Percentiles rank a stretch among this genome's conserved stretches.
Evolutionary conservation across 1,140 invertebrate genomes (phyloP).

Genomic region (Sitodiplosis mosellana): DNA sequence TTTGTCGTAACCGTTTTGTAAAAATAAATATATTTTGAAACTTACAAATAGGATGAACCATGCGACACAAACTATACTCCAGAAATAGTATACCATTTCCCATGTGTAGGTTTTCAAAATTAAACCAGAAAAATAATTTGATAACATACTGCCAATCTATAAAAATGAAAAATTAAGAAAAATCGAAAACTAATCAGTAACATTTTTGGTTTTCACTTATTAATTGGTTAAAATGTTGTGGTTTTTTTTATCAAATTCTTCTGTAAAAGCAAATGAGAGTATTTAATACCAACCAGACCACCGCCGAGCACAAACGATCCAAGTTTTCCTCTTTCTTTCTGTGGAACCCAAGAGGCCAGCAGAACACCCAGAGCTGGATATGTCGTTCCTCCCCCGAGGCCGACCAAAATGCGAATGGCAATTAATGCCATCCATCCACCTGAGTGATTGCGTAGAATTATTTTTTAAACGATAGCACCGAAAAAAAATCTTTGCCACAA

Average conservation of each 20-base stretch:
- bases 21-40: conserved; percentile 6
- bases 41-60: conserved; percentile 56
- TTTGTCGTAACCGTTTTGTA: too few relatives aligned
- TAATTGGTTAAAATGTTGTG: too few relatives aligned
- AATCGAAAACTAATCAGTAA: background rate
- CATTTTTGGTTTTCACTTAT: background rate
- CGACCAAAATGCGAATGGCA: conserved; percentile 11
- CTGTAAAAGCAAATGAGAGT: background rate
- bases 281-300: conserved; percentile 27
- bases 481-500: background rate
- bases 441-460: too few relatives aligned
- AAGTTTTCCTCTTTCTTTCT: conserved; percentile 48
- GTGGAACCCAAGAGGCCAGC: conserved; percentile 54
- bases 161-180: background rate
- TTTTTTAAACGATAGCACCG: background rate
- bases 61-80: conserved; percentile 49
- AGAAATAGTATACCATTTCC: conserved; percentile 70
- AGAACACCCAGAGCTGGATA: conserved; percentile 41
- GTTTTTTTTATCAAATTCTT: too few relatives aligned
- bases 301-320: conserved; percentile 55
- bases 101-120: conserved; percentile 45
- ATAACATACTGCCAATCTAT: conserved; percentile 49
- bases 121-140: conserved; percentile 48
- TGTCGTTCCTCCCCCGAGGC: too few relatives aligned
- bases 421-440: conserved; percentile 41